These are phyloP conservation scores for Anodontia alba DNA, from an alignment of 2,888 invertebrate species.

Conservation along the genomic window DNA sequence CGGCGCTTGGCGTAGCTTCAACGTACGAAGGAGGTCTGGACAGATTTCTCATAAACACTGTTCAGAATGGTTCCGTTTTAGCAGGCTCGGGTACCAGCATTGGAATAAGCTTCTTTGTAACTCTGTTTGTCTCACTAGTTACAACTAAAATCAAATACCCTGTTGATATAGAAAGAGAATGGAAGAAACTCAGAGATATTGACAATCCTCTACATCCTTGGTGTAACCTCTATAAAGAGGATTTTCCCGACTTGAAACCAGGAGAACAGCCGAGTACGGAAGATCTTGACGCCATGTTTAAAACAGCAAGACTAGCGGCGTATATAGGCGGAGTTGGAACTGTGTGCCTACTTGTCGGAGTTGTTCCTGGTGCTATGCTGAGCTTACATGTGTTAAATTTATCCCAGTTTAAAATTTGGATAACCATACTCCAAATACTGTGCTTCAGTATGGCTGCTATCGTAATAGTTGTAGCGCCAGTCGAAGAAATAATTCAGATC, in stretches of 20 bases:
- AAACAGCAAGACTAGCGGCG: slow-evolving; percentile 68
- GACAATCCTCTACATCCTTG: slow-evolving; percentile 78
- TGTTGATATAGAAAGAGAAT: slow-evolving; percentile 64
- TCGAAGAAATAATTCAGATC: slow-evolving; percentile 71
- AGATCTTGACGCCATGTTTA: slow-evolving; percentile 68
- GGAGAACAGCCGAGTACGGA: slow-evolving; percentile 64
- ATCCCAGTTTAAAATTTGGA: slow-evolving; percentile 69
- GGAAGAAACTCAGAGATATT: slow-evolving; percentile 73
- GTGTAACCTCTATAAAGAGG: slow-evolving; percentile 70
- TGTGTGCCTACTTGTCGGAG: slow-evolving; percentile 64
- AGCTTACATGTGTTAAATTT: slow-evolving; percentile 67
- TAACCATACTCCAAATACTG: slow-evolving; percentile 67
- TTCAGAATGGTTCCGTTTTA: slow-evolving; percentile 71
- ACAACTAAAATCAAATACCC: slow-evolving; percentile 65
- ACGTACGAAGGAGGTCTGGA: slow-evolving; percentile 70
- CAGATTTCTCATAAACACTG: slow-evolving; percentile 71
- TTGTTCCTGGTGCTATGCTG: slow-evolving; percentile 74
- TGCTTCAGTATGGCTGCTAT: slow-evolving; percentile 70
- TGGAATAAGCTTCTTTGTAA: slow-evolving; percentile 68
- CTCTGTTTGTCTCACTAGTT: slow-evolving; percentile 74
- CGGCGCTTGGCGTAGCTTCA: slow-evolving; percentile 66
- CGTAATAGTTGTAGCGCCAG: slow-evolving; percentile 69
- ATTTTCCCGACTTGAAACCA: slow-evolving; percentile 64
- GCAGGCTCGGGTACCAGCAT: slow-evolving; percentile 74
- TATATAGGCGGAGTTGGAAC: slow-evolving; percentile 70